phyloP scores from a whole-genome alignment of 35 echinoderm and acorn worm species.

The Antedon bifida region DNA sequence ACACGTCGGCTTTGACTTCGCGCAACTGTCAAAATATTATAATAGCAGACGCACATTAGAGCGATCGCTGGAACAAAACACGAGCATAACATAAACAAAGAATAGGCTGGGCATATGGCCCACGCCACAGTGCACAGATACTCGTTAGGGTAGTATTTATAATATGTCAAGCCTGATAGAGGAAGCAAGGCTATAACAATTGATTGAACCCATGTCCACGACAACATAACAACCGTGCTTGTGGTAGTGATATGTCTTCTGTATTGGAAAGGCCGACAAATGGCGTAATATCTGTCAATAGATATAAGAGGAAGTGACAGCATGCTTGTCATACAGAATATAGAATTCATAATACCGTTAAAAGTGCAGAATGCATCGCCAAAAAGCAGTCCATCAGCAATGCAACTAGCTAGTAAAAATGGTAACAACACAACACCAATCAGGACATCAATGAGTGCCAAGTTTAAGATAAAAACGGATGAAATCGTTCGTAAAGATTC shows the following conservation, averaged over 20 bases:
- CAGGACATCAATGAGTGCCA: constrained; percentile 53
- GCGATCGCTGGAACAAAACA: constrained; percentile 17
- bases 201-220: constrained; percentile 45
- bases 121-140: constrained; percentile 62
- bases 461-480: constrained; percentile 49
- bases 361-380: constrained; percentile 23
- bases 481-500: constrained; percentile 2
- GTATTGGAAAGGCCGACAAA: constrained; percentile 44
- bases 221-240: constrained; percentile 8
- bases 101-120: constrained; percentile 18
- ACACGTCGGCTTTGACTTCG: constrained; percentile 33
- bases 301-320: constrained; percentile 46
- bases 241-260: neutral
- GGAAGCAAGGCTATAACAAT: constrained; percentile 31
- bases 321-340: constrained; percentile 37
- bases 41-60: constrained; percentile 58
- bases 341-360: constrained; percentile 5
- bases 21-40: constrained; percentile 37
- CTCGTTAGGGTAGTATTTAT: constrained; percentile 27
- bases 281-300: constrained; percentile 50
- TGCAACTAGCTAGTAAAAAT: constrained; percentile 36
- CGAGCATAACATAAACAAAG: neutral
- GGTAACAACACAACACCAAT: constrained; percentile 27
- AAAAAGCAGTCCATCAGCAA: constrained; percentile 20
- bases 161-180: constrained; percentile 39